Percentiles rank a stretch among this genome's conserved stretches.
Evolutionary conservation across 92 coral and sea anemone genomes (phyloP).

Genomic region (Chrysogorgia sp.): DNA sequence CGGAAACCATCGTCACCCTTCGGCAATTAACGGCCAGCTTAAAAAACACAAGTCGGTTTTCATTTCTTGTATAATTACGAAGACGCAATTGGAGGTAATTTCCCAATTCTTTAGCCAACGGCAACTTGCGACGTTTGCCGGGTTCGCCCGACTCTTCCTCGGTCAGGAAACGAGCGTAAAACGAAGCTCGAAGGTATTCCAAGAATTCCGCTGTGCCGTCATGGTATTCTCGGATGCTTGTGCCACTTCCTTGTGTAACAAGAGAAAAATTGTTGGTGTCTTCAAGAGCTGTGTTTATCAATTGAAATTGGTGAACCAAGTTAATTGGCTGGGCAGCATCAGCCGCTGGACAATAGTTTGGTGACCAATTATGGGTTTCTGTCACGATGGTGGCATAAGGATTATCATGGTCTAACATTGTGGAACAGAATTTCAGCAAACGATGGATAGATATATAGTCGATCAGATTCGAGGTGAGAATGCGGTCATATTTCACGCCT

Average conservation of each 20-base stretch:
- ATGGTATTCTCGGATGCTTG: conserved; percentile 11
- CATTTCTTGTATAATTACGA: conserved; percentile 9
- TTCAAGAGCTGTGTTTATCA: conserved; percentile 38
- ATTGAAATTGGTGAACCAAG: neutral
- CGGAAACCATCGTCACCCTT: conserved; percentile 42
- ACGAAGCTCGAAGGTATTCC: conserved; percentile 12
- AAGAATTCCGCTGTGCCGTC: neutral
- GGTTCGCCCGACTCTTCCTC: neutral
- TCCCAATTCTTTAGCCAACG: conserved; percentile 1
- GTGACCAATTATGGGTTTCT: conserved; percentile 59
- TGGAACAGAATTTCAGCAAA: conserved; percentile 46
- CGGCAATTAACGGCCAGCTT: conserved; percentile 65
- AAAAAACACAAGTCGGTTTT: conserved; percentile 60
- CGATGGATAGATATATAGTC: conserved; percentile 53
- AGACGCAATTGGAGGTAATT: conserved; percentile 15
- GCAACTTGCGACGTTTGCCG: neutral
- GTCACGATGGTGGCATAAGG: conserved; percentile 57
- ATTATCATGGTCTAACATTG: conserved; percentile 54
- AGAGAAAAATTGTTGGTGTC: conserved; percentile 58
- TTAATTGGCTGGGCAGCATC: neutral
- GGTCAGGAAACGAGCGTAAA: neutral
- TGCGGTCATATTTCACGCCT: conserved; percentile 56
- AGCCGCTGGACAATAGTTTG: neutral
- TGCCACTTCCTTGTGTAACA: conserved; percentile 12
- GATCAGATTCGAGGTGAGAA: conserved; percentile 63